These are phyloP conservation scores for Cyclophora punctaria DNA, from an alignment of 2,888 invertebrate species.

Conservation along the genomic window DNA sequence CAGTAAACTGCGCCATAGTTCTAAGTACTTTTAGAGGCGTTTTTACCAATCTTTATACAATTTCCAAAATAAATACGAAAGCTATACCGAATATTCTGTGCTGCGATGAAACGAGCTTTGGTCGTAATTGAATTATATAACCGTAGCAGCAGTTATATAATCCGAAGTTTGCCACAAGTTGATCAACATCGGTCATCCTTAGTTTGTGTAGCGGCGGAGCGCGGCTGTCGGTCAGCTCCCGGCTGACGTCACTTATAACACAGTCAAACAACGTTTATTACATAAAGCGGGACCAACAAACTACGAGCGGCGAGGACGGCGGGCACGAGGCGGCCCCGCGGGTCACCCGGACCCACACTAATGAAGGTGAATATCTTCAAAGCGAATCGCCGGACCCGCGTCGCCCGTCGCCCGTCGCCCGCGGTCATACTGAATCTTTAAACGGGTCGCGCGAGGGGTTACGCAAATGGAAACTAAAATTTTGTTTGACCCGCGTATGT, in stretches of 20 bases:
- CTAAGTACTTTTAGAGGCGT: no score
- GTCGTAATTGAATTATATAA: neutral
- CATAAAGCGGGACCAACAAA: conserved; percentile 12
- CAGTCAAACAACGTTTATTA: conserved; percentile 17
- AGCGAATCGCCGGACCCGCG: conserved; percentile 52
- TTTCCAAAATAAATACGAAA: no score
- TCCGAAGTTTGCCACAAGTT: neutral
- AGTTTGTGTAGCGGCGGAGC: neutral
- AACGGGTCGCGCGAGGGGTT: conserved; percentile 47
- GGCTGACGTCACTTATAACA: conserved; percentile 13
- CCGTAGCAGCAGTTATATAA: neutral
- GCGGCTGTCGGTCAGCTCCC: conserved; percentile 6
- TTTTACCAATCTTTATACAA: no score
- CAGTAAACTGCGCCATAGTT: no score
- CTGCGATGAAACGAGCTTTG: no score
- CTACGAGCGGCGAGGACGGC: conserved; percentile 18
- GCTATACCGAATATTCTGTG: no score
- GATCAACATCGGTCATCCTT: conserved; percentile 5
- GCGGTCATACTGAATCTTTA: conserved; percentile 67
- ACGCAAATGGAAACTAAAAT: conserved; percentile 41
- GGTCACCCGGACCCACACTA: conserved; percentile 55
- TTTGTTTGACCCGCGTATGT: conserved; percentile 26
- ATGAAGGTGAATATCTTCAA: conserved; percentile 71
- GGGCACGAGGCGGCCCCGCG: conserved; percentile 31
- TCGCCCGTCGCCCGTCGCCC: conserved; percentile 34